Conservation (phyloP, 2,797 vertebrate species). For the Anolis apletophallus region DNA sequence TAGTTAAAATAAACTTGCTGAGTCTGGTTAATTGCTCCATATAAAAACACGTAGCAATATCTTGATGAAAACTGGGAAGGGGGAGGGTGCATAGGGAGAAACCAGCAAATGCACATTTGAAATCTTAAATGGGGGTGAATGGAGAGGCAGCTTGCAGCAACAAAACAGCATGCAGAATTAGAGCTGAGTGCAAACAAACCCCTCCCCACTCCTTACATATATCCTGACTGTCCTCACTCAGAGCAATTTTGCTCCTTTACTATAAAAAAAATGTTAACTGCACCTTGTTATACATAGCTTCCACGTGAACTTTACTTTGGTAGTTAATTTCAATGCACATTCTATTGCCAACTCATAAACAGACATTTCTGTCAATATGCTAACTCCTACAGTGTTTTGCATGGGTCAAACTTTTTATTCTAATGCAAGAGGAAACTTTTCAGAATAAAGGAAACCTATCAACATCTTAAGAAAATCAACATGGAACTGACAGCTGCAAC, state of each 20-base stretch:
- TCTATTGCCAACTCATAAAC: neutral
- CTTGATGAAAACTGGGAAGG: neutral
- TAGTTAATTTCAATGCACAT: neutral
- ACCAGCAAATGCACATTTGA: neutral
- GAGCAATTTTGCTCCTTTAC: neutral
- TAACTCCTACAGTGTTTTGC: neutral
- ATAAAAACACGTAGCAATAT: neutral
- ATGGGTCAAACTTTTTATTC: neutral
- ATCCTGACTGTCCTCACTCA: too few species aligned
- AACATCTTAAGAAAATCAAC: constrained; percentile 14
- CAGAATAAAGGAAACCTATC: constrained; percentile 3
- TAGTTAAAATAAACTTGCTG: neutral
- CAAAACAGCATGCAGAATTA: constrained; percentile 13
- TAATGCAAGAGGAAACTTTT: constrained; percentile 1
- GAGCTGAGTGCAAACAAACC: neutral
- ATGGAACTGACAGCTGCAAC: neutral
- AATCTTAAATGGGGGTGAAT: neutral
- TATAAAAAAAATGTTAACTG: neutral
- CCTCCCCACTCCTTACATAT: too few species aligned
- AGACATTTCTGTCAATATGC: neutral
- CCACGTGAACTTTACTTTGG: neutral
- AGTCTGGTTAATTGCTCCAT: neutral
- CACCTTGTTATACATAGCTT: neutral
- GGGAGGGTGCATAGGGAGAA: neutral
- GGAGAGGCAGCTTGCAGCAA: constrained; percentile 18